These are phyloP conservation scores for Macropus fuliginosus DNA, from an alignment of 2,797 vertebrate species.

Conservation along the genomic window DNA sequence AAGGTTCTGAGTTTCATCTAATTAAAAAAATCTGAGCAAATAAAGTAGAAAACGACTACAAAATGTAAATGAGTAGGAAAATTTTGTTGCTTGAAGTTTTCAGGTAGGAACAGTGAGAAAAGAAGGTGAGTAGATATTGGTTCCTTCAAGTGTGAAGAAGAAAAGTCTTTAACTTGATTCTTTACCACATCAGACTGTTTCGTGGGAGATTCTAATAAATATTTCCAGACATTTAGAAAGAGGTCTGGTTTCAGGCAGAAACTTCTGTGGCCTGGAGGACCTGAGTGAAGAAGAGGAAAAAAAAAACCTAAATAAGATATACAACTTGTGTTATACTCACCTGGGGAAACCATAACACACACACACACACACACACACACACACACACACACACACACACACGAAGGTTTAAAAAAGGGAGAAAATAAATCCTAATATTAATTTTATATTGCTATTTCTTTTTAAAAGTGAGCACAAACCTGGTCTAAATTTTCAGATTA, in stretches of 20 bases:
- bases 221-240: slow-evolving; percentile 21
- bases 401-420: background rate
- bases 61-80: background rate
- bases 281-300: slow-evolving; percentile 38
- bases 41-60: too few species aligned
- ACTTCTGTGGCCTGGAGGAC: background rate
- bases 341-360: background rate
- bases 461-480: background rate
- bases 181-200: background rate
- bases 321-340: background rate
- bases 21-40: too few species aligned
- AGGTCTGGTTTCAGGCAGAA: background rate
- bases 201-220: background rate
- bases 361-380: too few species aligned
- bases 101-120: background rate
- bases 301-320: slow-evolving; percentile 4
- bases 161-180: background rate
- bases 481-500: background rate
- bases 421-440: slow-evolving; percentile 32
- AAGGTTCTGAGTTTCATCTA: background rate
- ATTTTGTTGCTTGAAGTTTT: slow-evolving; percentile 30
- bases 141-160: background rate
- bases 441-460: background rate
- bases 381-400: too few species aligned
- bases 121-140: background rate